These are phyloP conservation scores for Drosophila paramelanica DNA, from an alignment of 2,888 invertebrate species.

Conservation along the genomic window DNA sequence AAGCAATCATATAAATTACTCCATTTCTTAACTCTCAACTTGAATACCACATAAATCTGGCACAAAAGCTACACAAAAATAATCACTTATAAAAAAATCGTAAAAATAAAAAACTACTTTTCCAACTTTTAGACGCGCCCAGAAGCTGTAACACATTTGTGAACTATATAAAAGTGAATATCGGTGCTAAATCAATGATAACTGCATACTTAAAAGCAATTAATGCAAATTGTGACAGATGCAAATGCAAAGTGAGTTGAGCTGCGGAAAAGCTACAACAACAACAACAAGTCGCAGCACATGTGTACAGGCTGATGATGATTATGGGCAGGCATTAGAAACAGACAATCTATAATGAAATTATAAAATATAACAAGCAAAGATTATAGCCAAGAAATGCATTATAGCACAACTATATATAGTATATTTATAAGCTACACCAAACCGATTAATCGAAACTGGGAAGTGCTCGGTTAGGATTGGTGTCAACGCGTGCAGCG, in stretches of 20 bases:
- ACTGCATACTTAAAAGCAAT: slow-evolving; percentile 78
- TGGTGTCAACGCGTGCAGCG: slow-evolving; percentile 63
- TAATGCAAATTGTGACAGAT: slow-evolving; percentile 80
- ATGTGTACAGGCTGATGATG: slow-evolving; percentile 61
- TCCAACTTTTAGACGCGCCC: slow-evolving; percentile 46
- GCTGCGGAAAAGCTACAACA: slow-evolving; percentile 48
- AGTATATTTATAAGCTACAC: slow-evolving; percentile 27
- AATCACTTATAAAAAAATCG: slow-evolving; percentile 8
- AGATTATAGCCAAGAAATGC: slow-evolving; percentile 58
- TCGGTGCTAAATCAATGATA: slow-evolving; percentile 81
- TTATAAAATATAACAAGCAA: slow-evolving; percentile 60
- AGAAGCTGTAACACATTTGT: slow-evolving; percentile 45
- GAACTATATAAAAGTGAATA: slow-evolving; percentile 55
- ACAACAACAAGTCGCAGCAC: slow-evolving; percentile 30
- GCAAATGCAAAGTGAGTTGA: slow-evolving; percentile 67
- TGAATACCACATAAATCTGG: slow-evolving; percentile 27
- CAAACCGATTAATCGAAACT: slow-evolving; percentile 40
- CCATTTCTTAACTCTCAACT: slow-evolving; percentile 14
- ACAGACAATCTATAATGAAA: slow-evolving; percentile 75
- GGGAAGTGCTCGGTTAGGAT: slow-evolving; percentile 58
- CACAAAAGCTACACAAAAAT: slow-evolving; percentile 33
- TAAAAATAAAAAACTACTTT: slow-evolving; percentile 10
- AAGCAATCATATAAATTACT: background rate
- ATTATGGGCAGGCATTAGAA: slow-evolving; percentile 76
- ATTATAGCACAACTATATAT: slow-evolving; percentile 13